A percentile compares a stretch with the other conserved stretches of the same genome.
Evolutionary conservation across 37 sponge, comb jelly and placozoan species (phyloP).

Genomic region (Agelas oroides): DNA sequence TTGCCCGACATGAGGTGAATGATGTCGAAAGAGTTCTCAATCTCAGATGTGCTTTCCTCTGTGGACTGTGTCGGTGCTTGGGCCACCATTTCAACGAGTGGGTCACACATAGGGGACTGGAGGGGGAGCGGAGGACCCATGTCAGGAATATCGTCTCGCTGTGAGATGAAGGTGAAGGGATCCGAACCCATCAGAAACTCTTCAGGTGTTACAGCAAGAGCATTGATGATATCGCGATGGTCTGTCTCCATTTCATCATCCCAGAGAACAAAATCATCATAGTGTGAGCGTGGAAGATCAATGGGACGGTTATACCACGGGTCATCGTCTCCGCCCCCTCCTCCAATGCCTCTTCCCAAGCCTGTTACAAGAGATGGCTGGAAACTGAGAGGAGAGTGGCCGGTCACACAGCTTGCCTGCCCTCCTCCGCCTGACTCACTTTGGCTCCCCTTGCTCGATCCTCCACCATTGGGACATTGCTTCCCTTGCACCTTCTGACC

Average conservation of each 20-base stretch:
- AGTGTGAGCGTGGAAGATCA: constrained; percentile 10
- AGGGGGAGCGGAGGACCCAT: not conserved
- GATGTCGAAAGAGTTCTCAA: constrained; percentile 5
- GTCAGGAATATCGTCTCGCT: not conserved
- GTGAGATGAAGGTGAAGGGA: not conserved
- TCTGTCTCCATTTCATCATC: not conserved
- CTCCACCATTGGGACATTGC: not conserved
- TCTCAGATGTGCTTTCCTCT: constrained; percentile 6
- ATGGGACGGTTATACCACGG: not conserved
- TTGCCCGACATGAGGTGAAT: not conserved
- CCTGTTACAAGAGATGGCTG: not conserved
- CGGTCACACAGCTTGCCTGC: constrained; percentile 5
- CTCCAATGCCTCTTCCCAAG: constrained; percentile 2
- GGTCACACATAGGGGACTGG: not conserved
- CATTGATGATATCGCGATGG: not conserved
- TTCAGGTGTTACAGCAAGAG: not conserved
- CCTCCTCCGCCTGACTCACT: constrained; percentile 4
- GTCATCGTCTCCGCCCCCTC: constrained; percentile 26
- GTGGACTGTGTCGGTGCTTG: not conserved
- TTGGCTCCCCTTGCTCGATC: constrained; percentile 8
- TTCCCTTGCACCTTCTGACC: not conserved
- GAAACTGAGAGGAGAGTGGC: not conserved
- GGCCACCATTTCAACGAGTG: not conserved
- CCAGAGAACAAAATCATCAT: not conserved
- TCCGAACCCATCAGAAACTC: not conserved